Base-by-base conservation (phyloP, 2,888 invertebrate genomes). In the Kuschelorhynchus macadamiae region DNA sequence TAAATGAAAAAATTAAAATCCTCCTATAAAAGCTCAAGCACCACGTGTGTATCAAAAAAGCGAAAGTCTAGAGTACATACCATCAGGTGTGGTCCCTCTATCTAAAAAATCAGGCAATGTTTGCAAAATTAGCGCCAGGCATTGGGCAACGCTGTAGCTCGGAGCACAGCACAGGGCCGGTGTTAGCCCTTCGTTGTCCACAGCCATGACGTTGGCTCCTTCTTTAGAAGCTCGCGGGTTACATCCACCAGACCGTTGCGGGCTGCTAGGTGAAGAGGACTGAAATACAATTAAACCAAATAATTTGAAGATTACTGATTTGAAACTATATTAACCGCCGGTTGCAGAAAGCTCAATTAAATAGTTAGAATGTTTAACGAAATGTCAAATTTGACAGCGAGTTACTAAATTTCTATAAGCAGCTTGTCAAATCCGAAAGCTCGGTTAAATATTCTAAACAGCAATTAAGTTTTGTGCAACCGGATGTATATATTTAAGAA, bases 131-230 rank as follows among this genome's bases (percentile, higher is more conserved):
- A 89, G 85, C 21, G 87, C 85, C 52, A 90, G 83, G 78, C 90
- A 90, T 72, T 88, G 87, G 12, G 89, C 89, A 5, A 89, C 88
- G 50, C 85, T 85, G 47, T 83, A 82, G 79, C 86, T 88, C 0
- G 88, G 88, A 11, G 89, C 89, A 79, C 90, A 90, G 39, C 87
- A 86, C 67, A 90, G 79, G 1, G 88, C 88, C n/a, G 90, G 89
- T 0, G 88, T 89, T 71, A 88, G 82, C 39, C 89, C 89, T 71
- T 86, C 86, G 33, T 84, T 83, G 77, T 90, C 90, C 2, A 86
- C 83, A 0, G 86, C 86, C 52, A 86, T 79, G 1, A 89, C 86
- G 59, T 87, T 88, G 39, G 88, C 88, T 1, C 89, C 89, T 87
- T 86, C 71, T 83, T 82, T 25, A 90, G 82, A 65, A 90, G 82